These are phyloP conservation scores for Solenopsis fugax DNA, from an alignment of 1,140 invertebrate species.

Conservation along the genomic window DNA sequence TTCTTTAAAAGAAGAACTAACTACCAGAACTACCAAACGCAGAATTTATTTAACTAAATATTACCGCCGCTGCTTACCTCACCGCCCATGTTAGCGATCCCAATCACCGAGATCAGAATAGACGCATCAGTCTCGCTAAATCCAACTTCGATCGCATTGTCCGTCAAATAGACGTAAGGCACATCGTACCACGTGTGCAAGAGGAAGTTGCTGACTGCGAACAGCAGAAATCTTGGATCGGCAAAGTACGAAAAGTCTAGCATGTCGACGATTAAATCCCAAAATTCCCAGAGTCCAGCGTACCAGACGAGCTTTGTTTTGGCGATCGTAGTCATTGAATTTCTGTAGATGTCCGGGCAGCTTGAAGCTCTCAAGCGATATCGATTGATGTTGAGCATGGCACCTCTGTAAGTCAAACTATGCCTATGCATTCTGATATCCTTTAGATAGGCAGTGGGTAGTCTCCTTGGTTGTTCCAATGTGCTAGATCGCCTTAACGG, in stretches of 20 bases:
- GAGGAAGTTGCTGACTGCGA: slow-evolving; percentile 94
- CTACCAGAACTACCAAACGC: neutral
- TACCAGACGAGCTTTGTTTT: slow-evolving; percentile 92
- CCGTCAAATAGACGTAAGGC: slow-evolving; percentile 94
- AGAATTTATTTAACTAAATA: neutral
- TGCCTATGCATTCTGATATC: slow-evolving; percentile 91
- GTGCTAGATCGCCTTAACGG: slow-evolving; percentile 84
- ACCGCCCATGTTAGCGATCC: slow-evolving; percentile 94
- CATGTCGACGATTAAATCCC: slow-evolving; percentile 92
- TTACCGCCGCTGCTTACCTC: slow-evolving; percentile 89
- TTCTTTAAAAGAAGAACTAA: too few species aligned
- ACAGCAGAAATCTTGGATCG: slow-evolving; percentile 92
- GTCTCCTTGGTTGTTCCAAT: slow-evolving; percentile 84
- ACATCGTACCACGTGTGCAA: slow-evolving; percentile 96
- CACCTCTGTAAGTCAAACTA: slow-evolving; percentile 93
- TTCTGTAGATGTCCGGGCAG: slow-evolving; percentile 95
- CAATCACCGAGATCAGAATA: slow-evolving; percentile 94
- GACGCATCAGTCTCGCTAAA: slow-evolving; percentile 91
- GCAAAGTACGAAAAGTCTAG: slow-evolving; percentile 93
- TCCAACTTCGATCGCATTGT: slow-evolving; percentile 91
- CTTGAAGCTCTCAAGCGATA: slow-evolving; percentile 94
- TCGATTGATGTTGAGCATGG: slow-evolving; percentile 94
- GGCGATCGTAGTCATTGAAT: slow-evolving; percentile 95
- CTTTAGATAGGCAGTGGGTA: slow-evolving; percentile 90
- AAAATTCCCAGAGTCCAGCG: slow-evolving; percentile 91